Percentiles rank a stretch among this genome's conserved stretches.
These are phyloP conservation scores for Neoaliturus tenellus DNA, from an alignment of 2,888 invertebrate species.

Conservation along the genomic window DNA sequence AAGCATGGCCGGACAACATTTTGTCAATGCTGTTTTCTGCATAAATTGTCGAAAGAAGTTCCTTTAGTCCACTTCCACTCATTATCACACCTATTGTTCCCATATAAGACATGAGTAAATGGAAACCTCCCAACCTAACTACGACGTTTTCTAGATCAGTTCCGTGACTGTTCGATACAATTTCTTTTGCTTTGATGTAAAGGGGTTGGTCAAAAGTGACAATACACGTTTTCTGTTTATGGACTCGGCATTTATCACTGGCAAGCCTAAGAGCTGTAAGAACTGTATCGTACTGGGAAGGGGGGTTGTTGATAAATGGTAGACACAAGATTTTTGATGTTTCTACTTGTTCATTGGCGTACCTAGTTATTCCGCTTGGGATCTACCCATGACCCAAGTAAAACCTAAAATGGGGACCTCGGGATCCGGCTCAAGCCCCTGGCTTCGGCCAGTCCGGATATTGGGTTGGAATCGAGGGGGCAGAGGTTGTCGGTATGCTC, in stretches of 20 bases:
- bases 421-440: too few species aligned
- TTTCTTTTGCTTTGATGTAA: conserved; percentile 68
- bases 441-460: too few species aligned
- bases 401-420: too few species aligned
- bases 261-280: conserved; percentile 69
- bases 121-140: conserved; percentile 69
- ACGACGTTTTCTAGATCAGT: conserved; percentile 59
- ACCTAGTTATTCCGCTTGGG: too few species aligned
- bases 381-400: too few species aligned
- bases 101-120: conserved; percentile 70
- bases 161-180: not conserved
- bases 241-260: conserved; percentile 62
- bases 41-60: conserved; percentile 67
- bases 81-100: conserved; percentile 70
- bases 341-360: conserved; percentile 61
- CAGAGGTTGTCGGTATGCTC: too few species aligned
- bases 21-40: conserved; percentile 68
- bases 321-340: conserved; percentile 66
- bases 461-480: too few species aligned
- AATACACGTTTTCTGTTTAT: conserved; percentile 65
- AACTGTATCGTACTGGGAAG: conserved; percentile 57
- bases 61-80: conserved; percentile 70
- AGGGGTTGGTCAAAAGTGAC: conserved; percentile 69
- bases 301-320: conserved; percentile 69
- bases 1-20: conserved; percentile 68